phyloP scores from a whole-genome alignment of 2,113 vertebrate species.

The Oncorhynchus clarkii region DNA sequence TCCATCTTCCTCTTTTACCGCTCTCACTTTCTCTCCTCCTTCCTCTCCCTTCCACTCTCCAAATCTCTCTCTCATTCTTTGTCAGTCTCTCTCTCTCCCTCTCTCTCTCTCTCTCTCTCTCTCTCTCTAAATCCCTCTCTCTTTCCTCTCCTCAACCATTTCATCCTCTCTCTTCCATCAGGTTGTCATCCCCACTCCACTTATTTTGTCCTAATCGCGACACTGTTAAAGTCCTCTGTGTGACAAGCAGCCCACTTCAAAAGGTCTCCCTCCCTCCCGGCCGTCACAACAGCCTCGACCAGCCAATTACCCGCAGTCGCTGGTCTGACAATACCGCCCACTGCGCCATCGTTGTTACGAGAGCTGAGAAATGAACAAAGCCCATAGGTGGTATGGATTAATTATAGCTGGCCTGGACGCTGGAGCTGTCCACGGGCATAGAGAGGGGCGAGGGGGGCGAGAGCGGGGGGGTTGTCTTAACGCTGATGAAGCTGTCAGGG shows the following conservation, averaged over 20 bases:
- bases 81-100: neutral
- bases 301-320: constrained; percentile 47
- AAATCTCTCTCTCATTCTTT: neutral
- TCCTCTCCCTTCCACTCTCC: neutral
- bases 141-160: neutral
- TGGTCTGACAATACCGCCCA: constrained; percentile 21
- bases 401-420: constrained; percentile 16
- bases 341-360: constrained; percentile 39
- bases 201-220: constrained; percentile 26
- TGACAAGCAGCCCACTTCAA: constrained; percentile 47
- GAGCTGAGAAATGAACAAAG: constrained; percentile 7
- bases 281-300: constrained; percentile 26
- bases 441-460: neutral
- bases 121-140: neutral
- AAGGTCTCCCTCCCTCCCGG: constrained; percentile 41
- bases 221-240: constrained; percentile 43
- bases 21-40: neutral
- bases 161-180: neutral
- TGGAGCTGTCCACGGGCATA: neutral
- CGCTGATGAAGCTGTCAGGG: constrained; percentile 14
- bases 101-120: neutral
- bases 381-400: constrained; percentile 19
- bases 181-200: constrained; percentile 41
- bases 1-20: neutral
- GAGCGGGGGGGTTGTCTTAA: neutral